These are phyloP conservation scores for Crambe crambe DNA, from an alignment of 37 sponge, comb jelly and placozoan species.

Conservation along the genomic window DNA sequence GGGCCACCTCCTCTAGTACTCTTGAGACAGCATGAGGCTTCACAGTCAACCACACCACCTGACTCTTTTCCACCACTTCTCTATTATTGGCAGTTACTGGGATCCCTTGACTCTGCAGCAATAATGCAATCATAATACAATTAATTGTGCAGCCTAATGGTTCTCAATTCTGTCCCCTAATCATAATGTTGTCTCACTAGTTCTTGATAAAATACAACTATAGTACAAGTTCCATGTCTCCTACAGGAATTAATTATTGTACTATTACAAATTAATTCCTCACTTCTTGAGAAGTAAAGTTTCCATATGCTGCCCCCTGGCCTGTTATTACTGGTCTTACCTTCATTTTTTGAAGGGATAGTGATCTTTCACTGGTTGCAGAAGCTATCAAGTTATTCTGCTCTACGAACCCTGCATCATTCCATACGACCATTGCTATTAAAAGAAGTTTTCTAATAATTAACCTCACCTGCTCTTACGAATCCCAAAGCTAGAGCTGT, in stretches of 20 bases:
- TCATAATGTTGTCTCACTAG: too few species aligned
- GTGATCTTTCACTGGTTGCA: slow-evolving; percentile 31
- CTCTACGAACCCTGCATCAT: slow-evolving; percentile 16
- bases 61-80: slow-evolving; percentile 69
- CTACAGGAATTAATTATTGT: too few species aligned
- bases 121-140: background rate
- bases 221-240: too few species aligned
- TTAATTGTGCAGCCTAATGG: too few species aligned
- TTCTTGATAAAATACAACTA: too few species aligned
- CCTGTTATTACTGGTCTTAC: too few species aligned
- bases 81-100: slow-evolving; percentile 63
- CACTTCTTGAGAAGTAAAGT: too few species aligned
- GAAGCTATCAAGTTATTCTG: slow-evolving; percentile 37
- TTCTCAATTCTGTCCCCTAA: background rate
- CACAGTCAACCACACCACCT: slow-evolving; percentile 84
- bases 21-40: slow-evolving; percentile 80
- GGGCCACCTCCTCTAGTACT: slow-evolving; percentile 76
- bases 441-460: background rate
- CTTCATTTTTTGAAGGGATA: slow-evolving; percentile 20
- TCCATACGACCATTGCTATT: background rate
- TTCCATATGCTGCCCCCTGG: too few species aligned
- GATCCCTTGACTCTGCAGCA: slow-evolving; percentile 59
- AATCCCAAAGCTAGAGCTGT: slow-evolving; percentile 86
- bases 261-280: too few species aligned
- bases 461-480: slow-evolving; percentile 56